Evolutionary conservation across 1,140 invertebrate species (phyloP).

Genomic region (Palaemon carinicauda): DNA sequence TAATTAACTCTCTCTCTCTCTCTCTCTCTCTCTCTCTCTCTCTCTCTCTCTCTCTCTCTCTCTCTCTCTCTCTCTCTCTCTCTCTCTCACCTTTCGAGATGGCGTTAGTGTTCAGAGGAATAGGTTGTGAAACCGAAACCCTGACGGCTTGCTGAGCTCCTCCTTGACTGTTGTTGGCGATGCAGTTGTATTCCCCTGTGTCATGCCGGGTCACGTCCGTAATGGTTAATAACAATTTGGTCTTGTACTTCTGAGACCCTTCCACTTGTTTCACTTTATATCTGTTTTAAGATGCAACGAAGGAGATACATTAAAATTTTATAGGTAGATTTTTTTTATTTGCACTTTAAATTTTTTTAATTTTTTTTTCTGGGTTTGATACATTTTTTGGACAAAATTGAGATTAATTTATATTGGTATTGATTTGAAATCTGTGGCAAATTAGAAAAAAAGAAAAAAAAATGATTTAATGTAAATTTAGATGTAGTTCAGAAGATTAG

Average conservation of each 20-base stretch:
- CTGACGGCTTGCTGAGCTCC: slow-evolving; percentile 86
- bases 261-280: slow-evolving; percentile 59
- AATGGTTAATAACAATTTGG: slow-evolving; percentile 85
- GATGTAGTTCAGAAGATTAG: too few species aligned
- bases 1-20: slow-evolving; percentile 1
- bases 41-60: neutral
- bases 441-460: neutral
- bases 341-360: neutral
- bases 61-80: neutral
- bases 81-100: slow-evolving; percentile 32
- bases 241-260: slow-evolving; percentile 72
- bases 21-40: neutral
- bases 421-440: too few species aligned
- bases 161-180: slow-evolving; percentile 90
- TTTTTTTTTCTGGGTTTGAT: too few species aligned
- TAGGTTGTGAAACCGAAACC: slow-evolving; percentile 38
- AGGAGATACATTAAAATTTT: neutral
- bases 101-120: slow-evolving; percentile 36
- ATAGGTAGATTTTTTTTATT: neutral
- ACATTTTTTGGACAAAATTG: too few species aligned
- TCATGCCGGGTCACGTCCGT: slow-evolving; percentile 79
- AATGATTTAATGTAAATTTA: too few species aligned
- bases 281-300: slow-evolving; percentile 65
- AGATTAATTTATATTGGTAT: too few species aligned
- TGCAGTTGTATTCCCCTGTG: slow-evolving; percentile 88